phyloP scores from a whole-genome alignment of 2,888 invertebrate genomes.

The Napeogenes inachia region DNA sequence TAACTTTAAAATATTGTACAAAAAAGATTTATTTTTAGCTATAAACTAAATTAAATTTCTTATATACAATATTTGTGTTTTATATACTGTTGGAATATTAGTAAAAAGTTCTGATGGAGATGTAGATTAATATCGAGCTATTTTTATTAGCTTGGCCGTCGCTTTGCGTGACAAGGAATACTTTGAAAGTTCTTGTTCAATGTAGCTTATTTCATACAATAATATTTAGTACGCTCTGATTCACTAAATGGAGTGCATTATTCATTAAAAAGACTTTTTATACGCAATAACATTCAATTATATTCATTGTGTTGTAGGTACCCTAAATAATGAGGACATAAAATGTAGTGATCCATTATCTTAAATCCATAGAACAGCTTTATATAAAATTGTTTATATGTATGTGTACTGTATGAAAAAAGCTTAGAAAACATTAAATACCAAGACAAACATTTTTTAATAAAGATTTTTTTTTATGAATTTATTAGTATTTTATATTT shows the following conservation, averaged over 20 bases:
- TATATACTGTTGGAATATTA: background rate
- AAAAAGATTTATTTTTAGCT: too few species aligned
- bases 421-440: too few species aligned
- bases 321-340: too few species aligned
- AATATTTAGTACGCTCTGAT: slow-evolving; percentile 27
- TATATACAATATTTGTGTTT: background rate
- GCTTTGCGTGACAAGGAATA: slow-evolving; percentile 29
- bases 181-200: slow-evolving; percentile 28
- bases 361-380: too few species aligned
- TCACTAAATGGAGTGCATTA: slow-evolving; percentile 21
- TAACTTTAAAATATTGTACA: too few species aligned
- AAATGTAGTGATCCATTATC: too few species aligned
- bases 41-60: background rate
- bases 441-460: too few species aligned
- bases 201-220: slow-evolving; percentile 25
- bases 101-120: slow-evolving; percentile 18
- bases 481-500: too few species aligned
- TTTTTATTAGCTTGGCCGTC: slow-evolving; percentile 21
- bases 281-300: background rate
- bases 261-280: slow-evolving; percentile 13
- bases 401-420: too few species aligned
- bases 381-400: too few species aligned
- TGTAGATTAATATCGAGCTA: slow-evolving; percentile 30
- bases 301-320: too few species aligned
- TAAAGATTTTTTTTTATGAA: too few species aligned